Evolutionary conservation across 2,797 vertebrate genomes (phyloP).

Genomic region (Silurus aristotelis): DNA sequence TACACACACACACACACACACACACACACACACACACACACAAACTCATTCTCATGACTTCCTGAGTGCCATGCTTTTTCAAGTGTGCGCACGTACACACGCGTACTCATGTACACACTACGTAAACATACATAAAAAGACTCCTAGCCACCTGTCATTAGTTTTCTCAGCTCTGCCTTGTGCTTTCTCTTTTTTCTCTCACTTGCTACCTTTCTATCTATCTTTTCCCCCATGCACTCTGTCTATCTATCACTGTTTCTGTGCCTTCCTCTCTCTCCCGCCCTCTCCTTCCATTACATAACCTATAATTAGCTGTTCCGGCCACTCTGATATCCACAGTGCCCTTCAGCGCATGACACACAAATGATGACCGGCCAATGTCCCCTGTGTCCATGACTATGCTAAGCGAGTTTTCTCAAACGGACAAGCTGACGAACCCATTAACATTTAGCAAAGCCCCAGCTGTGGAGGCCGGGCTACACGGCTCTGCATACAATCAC

Average conservation of each 20-base stretch:
- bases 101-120: neutral
- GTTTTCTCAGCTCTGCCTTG: neutral
- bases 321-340: constrained; percentile 29
- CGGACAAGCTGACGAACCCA: neutral
- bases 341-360: constrained; percentile 21
- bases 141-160: constrained; percentile 18
- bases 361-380: neutral
- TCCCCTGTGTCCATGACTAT: neutral
- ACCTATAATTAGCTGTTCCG: constrained; percentile 34
- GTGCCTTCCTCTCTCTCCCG: neutral
- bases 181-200: no score
- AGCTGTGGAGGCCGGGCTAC: no score
- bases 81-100: neutral
- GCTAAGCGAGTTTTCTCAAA: neutral
- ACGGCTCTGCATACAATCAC: no score
- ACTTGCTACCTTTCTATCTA: neutral
- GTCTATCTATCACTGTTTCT: neutral
- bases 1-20: constrained; percentile 11
- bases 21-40: constrained; percentile 26
- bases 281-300: constrained; percentile 43
- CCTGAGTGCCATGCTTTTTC: constrained; percentile 32
- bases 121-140: constrained; percentile 38
- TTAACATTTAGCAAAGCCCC: no score
- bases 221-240: neutral
- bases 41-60: constrained; percentile 52